Conservation (phyloP, 92 coral and sea anemone genomes). For the Porites rus region DNA sequence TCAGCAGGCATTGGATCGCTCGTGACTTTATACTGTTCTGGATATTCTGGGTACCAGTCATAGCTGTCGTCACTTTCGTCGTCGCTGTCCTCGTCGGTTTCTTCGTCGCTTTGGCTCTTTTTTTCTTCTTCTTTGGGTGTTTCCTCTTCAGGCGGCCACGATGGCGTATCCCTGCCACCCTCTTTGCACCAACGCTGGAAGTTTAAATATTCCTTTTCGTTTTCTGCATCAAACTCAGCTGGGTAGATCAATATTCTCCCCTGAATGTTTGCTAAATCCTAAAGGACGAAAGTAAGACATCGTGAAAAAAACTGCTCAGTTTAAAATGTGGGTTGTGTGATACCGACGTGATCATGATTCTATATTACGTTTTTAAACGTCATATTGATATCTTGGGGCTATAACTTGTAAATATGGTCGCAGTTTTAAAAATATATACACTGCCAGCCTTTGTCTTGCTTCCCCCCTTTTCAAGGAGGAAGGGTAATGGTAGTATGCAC, state of each 20-base stretch:
- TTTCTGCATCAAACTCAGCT: slow-evolving; percentile 36
- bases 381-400: no score
- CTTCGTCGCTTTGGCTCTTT: neutral
- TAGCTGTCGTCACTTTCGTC: slow-evolving; percentile 19
- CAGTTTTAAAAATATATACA: no score
- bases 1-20: slow-evolving; percentile 26
- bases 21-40: slow-evolving; percentile 23
- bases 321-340: no score
- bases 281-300: neutral
- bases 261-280: neutral
- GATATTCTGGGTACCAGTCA: neutral
- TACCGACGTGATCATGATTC: no score
- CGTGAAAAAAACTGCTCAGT: neutral
- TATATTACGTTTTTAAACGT: no score
- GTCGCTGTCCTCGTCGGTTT: slow-evolving; percentile 3
- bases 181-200: slow-evolving; percentile 36
- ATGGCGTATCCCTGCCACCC: slow-evolving; percentile 3
- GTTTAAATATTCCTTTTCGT: slow-evolving; percentile 8
- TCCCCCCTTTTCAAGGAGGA: no score
- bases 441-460: no score
- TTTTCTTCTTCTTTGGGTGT: neutral
- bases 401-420: no score
- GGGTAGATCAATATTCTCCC: slow-evolving; percentile 25
- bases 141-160: slow-evolving; percentile 11
- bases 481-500: no score